Percentiles rank a stretch among this genome's conserved stretches.
These are phyloP conservation scores for Hippocampus abdominalis DNA, from an alignment of 2,113 vertebrate species.

Conservation along the genomic window DNA sequence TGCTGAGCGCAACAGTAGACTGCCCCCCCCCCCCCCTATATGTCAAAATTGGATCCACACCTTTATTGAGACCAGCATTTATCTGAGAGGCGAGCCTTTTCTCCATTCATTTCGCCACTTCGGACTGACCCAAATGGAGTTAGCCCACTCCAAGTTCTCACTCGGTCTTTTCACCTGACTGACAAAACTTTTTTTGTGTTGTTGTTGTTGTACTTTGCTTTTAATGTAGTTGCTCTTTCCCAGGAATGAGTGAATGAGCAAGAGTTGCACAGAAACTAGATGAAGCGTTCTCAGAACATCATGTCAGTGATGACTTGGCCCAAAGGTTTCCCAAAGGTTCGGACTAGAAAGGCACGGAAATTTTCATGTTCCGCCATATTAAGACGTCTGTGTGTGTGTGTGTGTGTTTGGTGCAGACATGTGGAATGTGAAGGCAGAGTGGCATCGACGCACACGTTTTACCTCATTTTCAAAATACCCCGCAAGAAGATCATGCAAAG, in stretches of 20 bases:
- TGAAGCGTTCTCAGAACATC: not conserved
- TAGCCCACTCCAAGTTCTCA: too few species aligned
- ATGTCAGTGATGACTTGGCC: not conserved
- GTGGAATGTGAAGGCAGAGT: constrained; percentile 69
- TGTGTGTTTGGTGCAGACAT: constrained; percentile 60
- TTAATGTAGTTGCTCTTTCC: not conserved
- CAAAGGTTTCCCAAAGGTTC: not conserved
- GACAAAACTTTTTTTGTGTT: too few species aligned
- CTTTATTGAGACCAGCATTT: not conserved
- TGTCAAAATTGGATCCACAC: not conserved
- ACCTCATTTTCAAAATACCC: not conserved
- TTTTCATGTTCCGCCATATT: not conserved
- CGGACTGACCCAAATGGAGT: not conserved
- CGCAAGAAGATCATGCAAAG: not conserved
- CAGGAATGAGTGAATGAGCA: not conserved
- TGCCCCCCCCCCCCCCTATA: not conserved
- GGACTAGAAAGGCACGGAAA: not conserved
- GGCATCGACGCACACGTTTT: constrained; percentile 37
- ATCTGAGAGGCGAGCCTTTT: not conserved
- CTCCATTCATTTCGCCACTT: not conserved
- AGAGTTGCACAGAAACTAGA: not conserved
- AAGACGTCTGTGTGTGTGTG: not conserved
- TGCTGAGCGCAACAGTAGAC: too few species aligned
- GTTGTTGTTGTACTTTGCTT: too few species aligned
- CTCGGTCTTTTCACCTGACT: not conserved